Conservation (phyloP, 2,113 vertebrate species). For the Rhizomys pruinosus region DNA sequence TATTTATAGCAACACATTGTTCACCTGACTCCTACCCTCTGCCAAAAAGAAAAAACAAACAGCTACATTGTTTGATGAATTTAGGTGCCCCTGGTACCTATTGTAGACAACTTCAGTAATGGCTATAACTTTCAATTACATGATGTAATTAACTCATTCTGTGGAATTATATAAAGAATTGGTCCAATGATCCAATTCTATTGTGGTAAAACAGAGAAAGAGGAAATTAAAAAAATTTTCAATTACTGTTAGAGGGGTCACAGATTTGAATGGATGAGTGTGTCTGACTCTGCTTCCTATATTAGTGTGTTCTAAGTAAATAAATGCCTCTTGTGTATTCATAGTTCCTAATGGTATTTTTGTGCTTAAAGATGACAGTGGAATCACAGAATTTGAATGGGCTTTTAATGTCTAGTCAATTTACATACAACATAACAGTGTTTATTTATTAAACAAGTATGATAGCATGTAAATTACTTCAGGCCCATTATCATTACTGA, state of each 20-base stretch:
- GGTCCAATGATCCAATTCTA: conserved; percentile 31
- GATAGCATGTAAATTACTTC: conserved; percentile 31
- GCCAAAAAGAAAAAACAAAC: neutral
- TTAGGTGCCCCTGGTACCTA: neutral
- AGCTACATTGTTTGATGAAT: conserved; percentile 28
- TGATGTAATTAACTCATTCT: conserved; percentile 31
- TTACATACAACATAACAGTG: neutral
- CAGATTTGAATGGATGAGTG: neutral
- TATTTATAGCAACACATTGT: conserved; percentile 84
- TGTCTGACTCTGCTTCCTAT: neutral
- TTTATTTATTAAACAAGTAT: conserved; percentile 45
- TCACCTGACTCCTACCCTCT: neutral
- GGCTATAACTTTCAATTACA: neutral
- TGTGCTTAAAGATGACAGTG: conserved; percentile 22
- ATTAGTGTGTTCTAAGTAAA: conserved; percentile 10
- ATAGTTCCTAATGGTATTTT: conserved; percentile 41
- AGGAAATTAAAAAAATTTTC: conserved; percentile 37
- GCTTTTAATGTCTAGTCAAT: conserved; percentile 32
- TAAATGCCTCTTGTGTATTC: neutral
- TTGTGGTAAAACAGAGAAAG: conserved; percentile 48
- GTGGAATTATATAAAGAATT: conserved; percentile 20
- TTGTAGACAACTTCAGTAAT: neutral
- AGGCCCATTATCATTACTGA: conserved; percentile 17
- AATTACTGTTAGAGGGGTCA: neutral
- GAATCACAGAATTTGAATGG: conserved; percentile 7